Evolutionary conservation across 2,888 invertebrate species (phyloP).

Genomic region (Elegia similella): DNA sequence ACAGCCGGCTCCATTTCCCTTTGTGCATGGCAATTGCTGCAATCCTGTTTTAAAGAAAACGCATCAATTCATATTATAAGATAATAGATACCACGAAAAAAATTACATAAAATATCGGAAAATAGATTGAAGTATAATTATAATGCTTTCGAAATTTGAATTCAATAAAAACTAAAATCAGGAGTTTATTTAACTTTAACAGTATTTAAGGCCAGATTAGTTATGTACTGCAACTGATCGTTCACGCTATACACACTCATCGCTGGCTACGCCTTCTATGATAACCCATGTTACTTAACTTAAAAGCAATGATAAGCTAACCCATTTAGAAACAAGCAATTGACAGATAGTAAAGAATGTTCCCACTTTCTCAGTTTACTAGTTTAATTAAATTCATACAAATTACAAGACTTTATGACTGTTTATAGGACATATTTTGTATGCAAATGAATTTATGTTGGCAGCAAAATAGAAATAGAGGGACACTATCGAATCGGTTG

Average conservation of each 20-base stretch:
- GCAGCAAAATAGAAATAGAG: not conserved
- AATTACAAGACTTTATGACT: not conserved
- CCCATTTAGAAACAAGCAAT: conserved; percentile 26
- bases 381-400: not conserved
- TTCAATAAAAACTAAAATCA: no score
- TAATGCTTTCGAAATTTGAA: no score
- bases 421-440: not conserved
- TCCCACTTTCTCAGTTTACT: conserved; percentile 8
- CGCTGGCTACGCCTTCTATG: conserved; percentile 27
- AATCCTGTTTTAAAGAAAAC: no score
- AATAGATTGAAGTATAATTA: no score
- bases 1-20: no score
- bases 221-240: not conserved
- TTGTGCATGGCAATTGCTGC: no score
- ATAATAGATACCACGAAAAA: no score
- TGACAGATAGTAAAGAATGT: conserved; percentile 19
- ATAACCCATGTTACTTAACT: conserved; percentile 49
- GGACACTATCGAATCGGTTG: not conserved
- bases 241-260: not conserved
- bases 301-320: conserved; percentile 52
- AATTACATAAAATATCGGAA: no score
- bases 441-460: not conserved
- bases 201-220: not conserved
- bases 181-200: no score
- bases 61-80: no score